These are phyloP conservation scores for Drosophila melanica DNA, from an alignment of 1,140 invertebrate species.

Conservation along the genomic window DNA sequence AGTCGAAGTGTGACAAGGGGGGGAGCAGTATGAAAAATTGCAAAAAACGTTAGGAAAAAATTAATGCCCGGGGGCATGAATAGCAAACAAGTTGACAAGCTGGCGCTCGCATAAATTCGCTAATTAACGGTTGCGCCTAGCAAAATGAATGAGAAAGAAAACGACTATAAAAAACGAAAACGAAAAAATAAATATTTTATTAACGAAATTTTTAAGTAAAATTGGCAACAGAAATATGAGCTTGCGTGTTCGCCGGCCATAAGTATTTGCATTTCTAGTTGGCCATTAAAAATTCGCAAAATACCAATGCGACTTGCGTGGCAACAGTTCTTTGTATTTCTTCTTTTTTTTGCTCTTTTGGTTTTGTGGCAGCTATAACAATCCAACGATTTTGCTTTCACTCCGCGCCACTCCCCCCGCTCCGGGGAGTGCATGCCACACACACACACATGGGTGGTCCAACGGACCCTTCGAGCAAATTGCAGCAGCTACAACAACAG, in stretches of 20 bases:
- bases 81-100: conserved; percentile 75
- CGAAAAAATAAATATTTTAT: conserved; percentile 61
- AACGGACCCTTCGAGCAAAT: conserved; percentile 65
- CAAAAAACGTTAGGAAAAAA: conserved; percentile 18
- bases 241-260: conserved; percentile 65
- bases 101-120: conserved; percentile 71
- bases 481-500: conserved; percentile 49
- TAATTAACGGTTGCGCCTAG: conserved; percentile 76
- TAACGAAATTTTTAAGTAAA: conserved; percentile 70
- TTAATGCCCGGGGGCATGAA: conserved; percentile 35
- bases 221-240: conserved; percentile 61
- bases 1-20: background rate
- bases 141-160: background rate
- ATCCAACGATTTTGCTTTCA: conserved; percentile 61
- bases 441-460: conserved; percentile 63
- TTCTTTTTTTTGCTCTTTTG: conserved; percentile 22
- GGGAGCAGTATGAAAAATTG: conserved; percentile 46
- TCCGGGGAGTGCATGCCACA: conserved; percentile 11
- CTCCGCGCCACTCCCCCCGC: conserved; percentile 6
- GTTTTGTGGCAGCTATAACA: background rate
- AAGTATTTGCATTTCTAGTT: conserved; percentile 63
- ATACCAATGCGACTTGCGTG: conserved; percentile 46
- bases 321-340: conserved; percentile 24
- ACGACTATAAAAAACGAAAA: background rate
- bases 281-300: conserved; percentile 35